Conservation (phyloP, 92 coral and sea anemone genomes). For the Epizoanthus scotinus region DNA sequence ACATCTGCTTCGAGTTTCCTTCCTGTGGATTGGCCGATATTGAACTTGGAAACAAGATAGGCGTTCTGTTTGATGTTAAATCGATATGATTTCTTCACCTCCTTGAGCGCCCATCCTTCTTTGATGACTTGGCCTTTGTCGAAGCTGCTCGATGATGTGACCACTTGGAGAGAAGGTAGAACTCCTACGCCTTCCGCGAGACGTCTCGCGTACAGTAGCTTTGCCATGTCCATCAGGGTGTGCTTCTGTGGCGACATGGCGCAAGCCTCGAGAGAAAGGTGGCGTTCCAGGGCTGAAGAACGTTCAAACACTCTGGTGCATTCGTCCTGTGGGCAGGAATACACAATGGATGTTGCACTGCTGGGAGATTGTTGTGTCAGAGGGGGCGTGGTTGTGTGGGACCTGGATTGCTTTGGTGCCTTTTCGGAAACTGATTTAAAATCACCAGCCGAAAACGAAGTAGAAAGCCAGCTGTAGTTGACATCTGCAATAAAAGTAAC, state of each 20-base stretch:
- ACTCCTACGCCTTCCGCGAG: constrained; percentile 35
- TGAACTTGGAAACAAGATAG: no score
- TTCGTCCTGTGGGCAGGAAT: constrained; percentile 24
- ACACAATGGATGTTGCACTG: background rate
- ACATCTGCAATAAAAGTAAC: constrained; percentile 17
- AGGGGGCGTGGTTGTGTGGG: background rate
- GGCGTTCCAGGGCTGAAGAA: constrained; percentile 13
- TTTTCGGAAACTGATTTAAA: constrained; percentile 10
- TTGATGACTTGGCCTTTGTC: no score
- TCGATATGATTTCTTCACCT: no score
- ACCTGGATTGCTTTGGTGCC: constrained; percentile 1
- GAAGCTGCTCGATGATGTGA: no score
- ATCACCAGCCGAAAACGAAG: constrained; percentile 21
- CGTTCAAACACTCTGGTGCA: constrained; percentile 3
- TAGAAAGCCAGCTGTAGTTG: constrained; percentile 28
- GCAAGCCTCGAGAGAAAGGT: constrained; percentile 24
- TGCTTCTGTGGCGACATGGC: constrained; percentile 13
- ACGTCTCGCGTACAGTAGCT: constrained; percentile 11
- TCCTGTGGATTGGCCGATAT: no score
- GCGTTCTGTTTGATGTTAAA: no score
- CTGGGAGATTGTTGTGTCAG: background rate
- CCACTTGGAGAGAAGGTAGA: constrained; percentile 15
- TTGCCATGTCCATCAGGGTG: constrained; percentile 28
- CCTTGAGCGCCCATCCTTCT: no score
- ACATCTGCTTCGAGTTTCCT: no score